phyloP scores from a whole-genome alignment of 2,888 invertebrate species.

The Rhamphomyia laevipes region DNA sequence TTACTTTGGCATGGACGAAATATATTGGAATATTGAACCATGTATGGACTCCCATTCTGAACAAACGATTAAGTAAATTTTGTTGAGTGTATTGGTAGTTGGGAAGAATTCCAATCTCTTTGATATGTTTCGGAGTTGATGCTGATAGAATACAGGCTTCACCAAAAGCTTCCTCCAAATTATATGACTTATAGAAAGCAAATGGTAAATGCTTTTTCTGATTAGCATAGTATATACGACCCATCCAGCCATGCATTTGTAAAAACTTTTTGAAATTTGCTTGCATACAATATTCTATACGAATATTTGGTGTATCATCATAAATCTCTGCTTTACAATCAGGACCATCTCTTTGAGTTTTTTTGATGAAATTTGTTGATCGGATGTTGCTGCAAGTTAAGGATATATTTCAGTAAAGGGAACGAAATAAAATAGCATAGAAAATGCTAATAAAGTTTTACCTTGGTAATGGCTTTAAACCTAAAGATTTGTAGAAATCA shows the following conservation, averaged over 20 bases:
- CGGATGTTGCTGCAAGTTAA: conserved; percentile 15
- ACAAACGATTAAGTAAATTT: conserved; percentile 12
- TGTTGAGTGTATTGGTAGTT: conserved; percentile 19
- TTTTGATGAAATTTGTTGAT: conserved; percentile 15
- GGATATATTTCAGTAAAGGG: neutral
- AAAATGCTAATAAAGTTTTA: no score
- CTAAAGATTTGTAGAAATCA: conserved; percentile 65
- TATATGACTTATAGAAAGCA: conserved; percentile 37
- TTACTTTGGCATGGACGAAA: conserved; percentile 54
- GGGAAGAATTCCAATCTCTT: conserved; percentile 46
- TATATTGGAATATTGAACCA: conserved; percentile 56
- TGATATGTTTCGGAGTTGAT: conserved; percentile 50
- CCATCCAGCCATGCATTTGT: conserved; percentile 49
- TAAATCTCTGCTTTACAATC: conserved; percentile 16
- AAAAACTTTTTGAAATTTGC: conserved; percentile 40
- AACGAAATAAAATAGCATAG: neutral
- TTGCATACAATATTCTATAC: conserved; percentile 45
- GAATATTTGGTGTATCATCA: conserved; percentile 11
- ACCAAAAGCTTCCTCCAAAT: conserved; percentile 50
- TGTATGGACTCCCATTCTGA: conserved; percentile 45
- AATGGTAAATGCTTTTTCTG: conserved; percentile 43
- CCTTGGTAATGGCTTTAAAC: conserved; percentile 22
- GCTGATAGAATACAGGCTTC: conserved; percentile 53
- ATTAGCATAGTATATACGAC: conserved; percentile 48
- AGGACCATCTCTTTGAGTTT: conserved; percentile 9